Evolutionary conservation across 2,797 vertebrate genomes (phyloP), one percentile per base, ranked within the genome.

Genomic region (Cottoperca gobio): DNA sequence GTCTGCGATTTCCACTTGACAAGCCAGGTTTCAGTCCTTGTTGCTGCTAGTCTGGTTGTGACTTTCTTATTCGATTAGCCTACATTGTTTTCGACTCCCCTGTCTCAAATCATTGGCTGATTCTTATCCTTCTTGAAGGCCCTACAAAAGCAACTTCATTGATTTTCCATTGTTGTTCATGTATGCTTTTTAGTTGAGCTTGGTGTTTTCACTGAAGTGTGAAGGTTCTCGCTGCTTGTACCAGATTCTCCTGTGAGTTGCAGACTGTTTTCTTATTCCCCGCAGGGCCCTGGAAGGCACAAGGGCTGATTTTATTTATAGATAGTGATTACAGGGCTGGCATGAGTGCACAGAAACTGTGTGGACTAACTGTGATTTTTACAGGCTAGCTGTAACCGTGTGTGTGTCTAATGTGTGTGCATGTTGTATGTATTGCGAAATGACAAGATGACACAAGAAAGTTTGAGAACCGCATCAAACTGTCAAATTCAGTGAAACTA

Each of bases 161-260:
- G 90, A 92, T 92, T 93, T 90, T 85, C 78, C 74, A 78, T 91
- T 91, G 90, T 87, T 80, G 86, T 84, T 83, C 81, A 69, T 79
- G 83, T 86, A 79, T 73, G 81, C 91, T 89, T 90, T 90, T 86
- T 71, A 79, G 60, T 84, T 16, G 19, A 68, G 73, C 64, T 72
- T 5, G 1, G 68, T 79, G 82, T 86, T 88, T 86, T 70, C 85
- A 77, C 58, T 88, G 72, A 83, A 86, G 77, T 88, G 80, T 88
- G 81, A 89, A 90, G 84, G 74, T 78, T 81, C 77, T 79, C 17
- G 52, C 79, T 86, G 89, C 81, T 91, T 86, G 83, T 73, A 86
- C 73, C 84, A 60, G 79, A 84, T 88, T 88, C 86, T 89, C 85
- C 62, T 67, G 86, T 79, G 86, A 90, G 76, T 82, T 84, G 73